Base-by-base conservation (phyloP, 2,797 vertebrate species). In the Lacerta viridis region DNA sequence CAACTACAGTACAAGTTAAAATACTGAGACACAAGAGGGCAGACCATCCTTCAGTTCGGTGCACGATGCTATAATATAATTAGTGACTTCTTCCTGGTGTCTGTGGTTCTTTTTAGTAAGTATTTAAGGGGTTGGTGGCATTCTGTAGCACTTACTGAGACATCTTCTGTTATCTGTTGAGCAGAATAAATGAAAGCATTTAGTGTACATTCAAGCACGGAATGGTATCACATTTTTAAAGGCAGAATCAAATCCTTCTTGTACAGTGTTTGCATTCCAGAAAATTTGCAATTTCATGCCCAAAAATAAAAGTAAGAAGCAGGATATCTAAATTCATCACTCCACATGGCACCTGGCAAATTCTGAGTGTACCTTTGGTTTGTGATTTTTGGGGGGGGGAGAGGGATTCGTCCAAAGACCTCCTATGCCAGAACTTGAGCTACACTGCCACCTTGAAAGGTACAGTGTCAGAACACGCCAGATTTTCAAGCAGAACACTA, bases 121-220 rank as follows among this genome's bases (percentile, higher is more conserved):
- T 3, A 15, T 92, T 94, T 90, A n/a, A 20, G 88, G 86, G 84
- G 90, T 82, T 88, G 68, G 25, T 88, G 78, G 76, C 76, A 90
- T 83, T 91, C 88, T 91, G 88, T 66, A 88, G 89, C 88, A 93
- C 91, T 93, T 69, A n/a, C 79, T 55, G 68, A 76, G 93, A 85
- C 39, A 80, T 95, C 95, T 94, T 93, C 94, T 85, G 86, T 79
- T 78, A 94, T 91, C 96, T 97, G 95, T 87, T 43, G 93, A 90
- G 90, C 64, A 96, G 91, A 96, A 90, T 79, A 95, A 93, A 95
- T 39, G 93, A 64, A 0, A 39, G 1, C 8, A 84, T 92, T 95
- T 61, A 94, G 71, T 64, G 39, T 66, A 87, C 87, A 85, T 86
- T 23, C 81, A 86, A 85, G 27, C 18, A 75, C 80, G 89, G 77